These are phyloP conservation scores for Desmodus rotundus DNA, from an alignment of 2,113 vertebrate species.

Conservation along the genomic window DNA sequence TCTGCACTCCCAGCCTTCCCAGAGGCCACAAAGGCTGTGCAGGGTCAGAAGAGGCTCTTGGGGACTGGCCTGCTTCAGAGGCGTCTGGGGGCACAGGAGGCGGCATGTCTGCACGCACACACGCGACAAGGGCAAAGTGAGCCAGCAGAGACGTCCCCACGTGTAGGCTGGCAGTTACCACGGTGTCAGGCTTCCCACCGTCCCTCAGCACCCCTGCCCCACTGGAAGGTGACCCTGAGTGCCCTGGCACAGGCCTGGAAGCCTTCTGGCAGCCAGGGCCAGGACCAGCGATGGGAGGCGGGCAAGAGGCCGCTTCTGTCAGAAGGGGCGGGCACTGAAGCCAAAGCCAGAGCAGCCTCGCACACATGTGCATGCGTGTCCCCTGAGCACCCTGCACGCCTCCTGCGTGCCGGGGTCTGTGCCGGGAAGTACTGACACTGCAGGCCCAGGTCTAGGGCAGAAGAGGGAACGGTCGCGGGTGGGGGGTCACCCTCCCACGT, in stretches of 20 bases:
- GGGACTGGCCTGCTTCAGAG: background rate
- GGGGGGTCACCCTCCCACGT: background rate
- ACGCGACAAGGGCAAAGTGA: rapidly evolving
- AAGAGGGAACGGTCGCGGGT: rapidly evolving
- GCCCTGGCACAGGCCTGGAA: background rate
- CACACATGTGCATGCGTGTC: rapidly evolving
- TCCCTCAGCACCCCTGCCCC: background rate
- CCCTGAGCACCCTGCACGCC: rapidly evolving
- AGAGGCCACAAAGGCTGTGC: background rate
- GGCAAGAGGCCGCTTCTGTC: background rate
- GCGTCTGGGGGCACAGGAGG: rapidly evolving
- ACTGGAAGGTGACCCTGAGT: rapidly evolving
- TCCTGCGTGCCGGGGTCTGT: background rate
- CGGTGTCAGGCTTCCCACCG: rapidly evolving
- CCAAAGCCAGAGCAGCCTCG: background rate
- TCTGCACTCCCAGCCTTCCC: background rate
- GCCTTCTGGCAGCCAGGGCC: background rate
- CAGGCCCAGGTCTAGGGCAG: background rate
- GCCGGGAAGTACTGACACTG: background rate
- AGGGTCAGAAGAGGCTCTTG: background rate
- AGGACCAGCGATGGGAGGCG: rapidly evolving
- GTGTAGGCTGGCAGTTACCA: rapidly evolving
- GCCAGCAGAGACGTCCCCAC: rapidly evolving
- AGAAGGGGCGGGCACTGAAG: rapidly evolving
- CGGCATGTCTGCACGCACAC: rapidly evolving